These are phyloP conservation scores for Bombylius discolor DNA, from an alignment of 2,888 invertebrate genomes.

Conservation along the genomic window DNA sequence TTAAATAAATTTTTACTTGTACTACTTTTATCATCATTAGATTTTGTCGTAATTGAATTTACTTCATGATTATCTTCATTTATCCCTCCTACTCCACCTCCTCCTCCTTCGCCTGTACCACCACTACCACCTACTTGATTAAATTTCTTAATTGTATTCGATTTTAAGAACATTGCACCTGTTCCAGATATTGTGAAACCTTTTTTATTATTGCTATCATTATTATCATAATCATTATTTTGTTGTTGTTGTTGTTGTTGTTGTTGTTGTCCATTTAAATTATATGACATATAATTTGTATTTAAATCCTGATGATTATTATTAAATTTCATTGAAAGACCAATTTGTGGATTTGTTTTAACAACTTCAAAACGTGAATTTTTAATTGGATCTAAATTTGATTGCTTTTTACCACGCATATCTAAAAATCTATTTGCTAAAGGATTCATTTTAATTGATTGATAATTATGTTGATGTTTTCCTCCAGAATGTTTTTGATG, in stretches of 20 bases:
- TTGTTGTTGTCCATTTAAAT: conserved; percentile 14
- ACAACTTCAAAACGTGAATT: conserved; percentile 31
- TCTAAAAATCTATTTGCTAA: conserved; percentile 24
- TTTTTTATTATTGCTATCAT: conserved; percentile 16
- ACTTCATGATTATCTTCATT: no score
- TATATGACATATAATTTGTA: conserved; percentile 6
- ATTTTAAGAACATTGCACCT: conserved; percentile 51
- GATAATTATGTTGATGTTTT: conserved; percentile 14
- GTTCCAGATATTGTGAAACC: conserved; percentile 42
- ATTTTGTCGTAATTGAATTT: background rate
- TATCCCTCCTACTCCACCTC: no score
- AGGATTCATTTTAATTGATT: conserved; percentile 1
- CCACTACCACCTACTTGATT: conserved; percentile 2
- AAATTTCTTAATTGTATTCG: conserved; percentile 30
- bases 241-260: conserved; percentile 35
- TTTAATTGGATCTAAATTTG: conserved; percentile 26
- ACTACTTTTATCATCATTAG: conserved; percentile 1
- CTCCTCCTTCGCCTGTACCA: no score
- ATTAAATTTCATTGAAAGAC: conserved; percentile 25
- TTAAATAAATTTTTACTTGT: conserved; percentile 14
- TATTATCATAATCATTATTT: conserved; percentile 15
- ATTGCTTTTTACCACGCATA: conserved; percentile 20
- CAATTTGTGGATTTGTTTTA: conserved; percentile 28
- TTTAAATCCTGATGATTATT: conserved; percentile 10
- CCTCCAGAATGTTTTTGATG: conserved; percentile 14